Conservation (phyloP, 2,888 invertebrate species). For the Zaprionus obscuricornis region DNA sequence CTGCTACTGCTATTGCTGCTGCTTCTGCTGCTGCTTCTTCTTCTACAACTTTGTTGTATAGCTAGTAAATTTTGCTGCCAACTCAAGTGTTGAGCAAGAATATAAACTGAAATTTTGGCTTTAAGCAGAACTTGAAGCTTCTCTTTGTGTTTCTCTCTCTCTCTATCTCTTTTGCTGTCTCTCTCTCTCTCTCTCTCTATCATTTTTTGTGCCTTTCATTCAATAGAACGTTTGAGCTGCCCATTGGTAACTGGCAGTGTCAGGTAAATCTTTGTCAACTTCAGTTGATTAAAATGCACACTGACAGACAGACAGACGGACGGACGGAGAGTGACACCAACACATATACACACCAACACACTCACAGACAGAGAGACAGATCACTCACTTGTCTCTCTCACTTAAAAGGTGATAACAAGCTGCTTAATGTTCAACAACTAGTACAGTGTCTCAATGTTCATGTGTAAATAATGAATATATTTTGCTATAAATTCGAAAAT, state of each 20-base stretch:
- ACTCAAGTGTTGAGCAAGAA: slow-evolving; percentile 30
- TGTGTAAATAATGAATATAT: no score
- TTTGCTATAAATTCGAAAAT: no score
- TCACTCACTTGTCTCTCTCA: slow-evolving; percentile 74
- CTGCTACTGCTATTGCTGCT: slow-evolving; percentile 9
- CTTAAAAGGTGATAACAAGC: slow-evolving; percentile 78
- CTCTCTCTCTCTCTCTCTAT: not conserved
- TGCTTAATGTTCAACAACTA: slow-evolving; percentile 56
- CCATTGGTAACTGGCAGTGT: slow-evolving; percentile 74
- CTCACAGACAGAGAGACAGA: slow-evolving; percentile 27
- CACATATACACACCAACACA: not conserved
- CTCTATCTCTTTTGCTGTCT: slow-evolving; percentile 25
- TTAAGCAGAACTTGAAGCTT: no score
- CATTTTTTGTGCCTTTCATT: no score
- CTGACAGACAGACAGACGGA: slow-evolving; percentile 9
- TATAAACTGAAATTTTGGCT: no score
- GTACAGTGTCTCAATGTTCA: no score
- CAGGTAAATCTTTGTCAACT: slow-evolving; percentile 70
- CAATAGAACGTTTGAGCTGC: slow-evolving; percentile 8
- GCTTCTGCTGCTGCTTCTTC: no score
- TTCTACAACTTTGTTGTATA: slow-evolving; percentile 21
- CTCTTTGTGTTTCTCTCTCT: no score
- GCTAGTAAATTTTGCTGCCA: slow-evolving; percentile 41
- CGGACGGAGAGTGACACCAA: no score
- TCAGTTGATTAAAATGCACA: slow-evolving; percentile 57